Percentiles rank a stretch among this genome's conserved stretches.
phyloP scores from a whole-genome alignment of 2,888 invertebrate species.

The Plebejus anna region DNA sequence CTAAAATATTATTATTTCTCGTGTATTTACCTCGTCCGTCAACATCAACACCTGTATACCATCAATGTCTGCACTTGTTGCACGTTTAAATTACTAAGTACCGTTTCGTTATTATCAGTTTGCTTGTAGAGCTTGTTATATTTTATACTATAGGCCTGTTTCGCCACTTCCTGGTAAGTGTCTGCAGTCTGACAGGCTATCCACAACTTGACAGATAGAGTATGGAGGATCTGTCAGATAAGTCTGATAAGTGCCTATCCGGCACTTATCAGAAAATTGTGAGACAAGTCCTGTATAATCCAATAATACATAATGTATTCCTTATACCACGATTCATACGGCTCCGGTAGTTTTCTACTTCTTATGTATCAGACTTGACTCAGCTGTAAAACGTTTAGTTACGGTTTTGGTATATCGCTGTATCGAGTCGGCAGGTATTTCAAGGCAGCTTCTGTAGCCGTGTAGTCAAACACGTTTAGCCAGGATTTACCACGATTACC shows the following conservation, averaged over 20 bases:
- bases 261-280: too few relatives aligned
- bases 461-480: conserved; percentile 4
- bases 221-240: too few relatives aligned
- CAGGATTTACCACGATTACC: too few relatives aligned
- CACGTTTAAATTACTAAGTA: neutral
- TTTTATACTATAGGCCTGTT: too few relatives aligned
- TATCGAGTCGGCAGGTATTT: neutral
- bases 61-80: neutral
- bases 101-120: neutral
- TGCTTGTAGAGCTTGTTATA: neutral
- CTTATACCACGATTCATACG: neutral
- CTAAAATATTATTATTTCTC: conserved; percentile 24
- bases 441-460: neutral
- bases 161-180: too few relatives aligned
- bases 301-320: neutral
- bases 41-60: neutral
- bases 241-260: too few relatives aligned
- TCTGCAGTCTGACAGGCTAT: too few relatives aligned
- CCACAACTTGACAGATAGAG: too few relatives aligned
- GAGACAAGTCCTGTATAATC: too few relatives aligned
- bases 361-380: neutral
- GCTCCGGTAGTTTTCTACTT: neutral
- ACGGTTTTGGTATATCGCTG: neutral
- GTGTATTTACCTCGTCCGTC: conserved; percentile 12
- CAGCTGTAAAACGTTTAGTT: neutral